Evolutionary conservation across 2,797 vertebrate genomes (phyloP), one percentile per base, ranked within the genome.

Genomic region (Gobionotothen gibberifrons): DNA sequence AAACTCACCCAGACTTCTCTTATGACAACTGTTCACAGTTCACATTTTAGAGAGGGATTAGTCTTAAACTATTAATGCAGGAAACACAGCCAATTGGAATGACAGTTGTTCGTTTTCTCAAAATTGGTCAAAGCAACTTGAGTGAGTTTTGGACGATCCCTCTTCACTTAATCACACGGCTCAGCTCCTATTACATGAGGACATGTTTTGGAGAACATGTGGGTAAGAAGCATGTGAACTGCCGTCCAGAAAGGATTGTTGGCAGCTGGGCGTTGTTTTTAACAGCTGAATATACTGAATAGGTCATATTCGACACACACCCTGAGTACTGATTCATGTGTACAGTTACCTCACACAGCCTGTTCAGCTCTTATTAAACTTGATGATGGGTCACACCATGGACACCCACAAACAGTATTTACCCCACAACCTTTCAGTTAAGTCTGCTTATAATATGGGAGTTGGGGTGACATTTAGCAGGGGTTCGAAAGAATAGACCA

Each of bases 201-300:
- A 72, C 71, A 87, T 84, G 74, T 73, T 87, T 87, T 84, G 75
- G 79, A 77, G 60, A 74, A 65, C 7, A 9, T 77, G 77, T 43
- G 69, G 51, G 67, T 72, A 63, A 51, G 74, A 81, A 56, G 80
- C 63, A 61, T 73, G 47, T 74, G 61, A 87, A 46, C 68, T 21
- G 64, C 64, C 19, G 16, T 86, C 84, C 83, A 88, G 78, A 89
- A 84, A 87, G 73, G 14, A 76, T 81, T 54, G 54, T 55, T 91
- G 87, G 89, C 90, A 90, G 88, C 88, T 56, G 75, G 49, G 53
- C 22, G 9, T 77, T 85, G 85, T 89, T 88, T 88, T 80, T 71
- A 91, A 85, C 87, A 87, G 87, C 79, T 86, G 88, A 83, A 84
- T 57, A 40, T 6, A 83, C 74, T 78, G 78, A 66, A 79, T 58